A percentile compares a stretch with the other conserved stretches of the same genome.
Evolutionary conservation across 2,888 invertebrate species (phyloP).

Genomic region (Halictus ligatus): DNA sequence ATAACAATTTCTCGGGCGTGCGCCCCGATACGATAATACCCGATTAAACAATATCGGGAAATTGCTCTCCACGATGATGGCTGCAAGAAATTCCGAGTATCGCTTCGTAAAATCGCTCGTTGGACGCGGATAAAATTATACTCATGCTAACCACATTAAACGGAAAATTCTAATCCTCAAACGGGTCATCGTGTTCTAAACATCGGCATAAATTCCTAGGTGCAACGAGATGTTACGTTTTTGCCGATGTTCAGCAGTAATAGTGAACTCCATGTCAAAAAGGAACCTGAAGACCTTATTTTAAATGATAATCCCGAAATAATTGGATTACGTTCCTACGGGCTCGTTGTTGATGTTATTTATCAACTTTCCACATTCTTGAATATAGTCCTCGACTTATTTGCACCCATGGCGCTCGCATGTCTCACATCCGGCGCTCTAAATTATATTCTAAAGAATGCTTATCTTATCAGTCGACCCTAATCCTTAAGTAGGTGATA

Average conservation of each 20-base stretch:
- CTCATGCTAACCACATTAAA: not conserved
- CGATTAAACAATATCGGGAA: conserved; percentile 5
- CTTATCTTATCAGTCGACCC: not conserved
- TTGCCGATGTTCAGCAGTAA: not conserved
- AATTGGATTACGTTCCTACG: no score
- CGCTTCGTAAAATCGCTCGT: not conserved
- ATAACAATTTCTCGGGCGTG: conserved; percentile 4
- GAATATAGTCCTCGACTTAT: not conserved
- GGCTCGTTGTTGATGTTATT: not conserved
- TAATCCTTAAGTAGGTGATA: not conserved
- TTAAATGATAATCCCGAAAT: no score
- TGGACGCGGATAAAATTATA: not conserved
- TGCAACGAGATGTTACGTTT: no score
- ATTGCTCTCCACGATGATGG: not conserved
- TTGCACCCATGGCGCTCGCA: not conserved
- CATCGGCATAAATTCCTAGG: not conserved
- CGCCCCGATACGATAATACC: not conserved
- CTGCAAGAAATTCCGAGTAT: not conserved
- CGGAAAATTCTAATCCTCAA: not conserved
- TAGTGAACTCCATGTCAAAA: no score
- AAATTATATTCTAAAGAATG: not conserved
- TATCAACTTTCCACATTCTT: not conserved
- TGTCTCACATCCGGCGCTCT: not conserved
- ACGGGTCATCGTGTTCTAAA: not conserved
- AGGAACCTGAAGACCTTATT: no score